Conservation (phyloP, 2,888 invertebrate genomes). For the Caenorhabditis parvicauda region DNA sequence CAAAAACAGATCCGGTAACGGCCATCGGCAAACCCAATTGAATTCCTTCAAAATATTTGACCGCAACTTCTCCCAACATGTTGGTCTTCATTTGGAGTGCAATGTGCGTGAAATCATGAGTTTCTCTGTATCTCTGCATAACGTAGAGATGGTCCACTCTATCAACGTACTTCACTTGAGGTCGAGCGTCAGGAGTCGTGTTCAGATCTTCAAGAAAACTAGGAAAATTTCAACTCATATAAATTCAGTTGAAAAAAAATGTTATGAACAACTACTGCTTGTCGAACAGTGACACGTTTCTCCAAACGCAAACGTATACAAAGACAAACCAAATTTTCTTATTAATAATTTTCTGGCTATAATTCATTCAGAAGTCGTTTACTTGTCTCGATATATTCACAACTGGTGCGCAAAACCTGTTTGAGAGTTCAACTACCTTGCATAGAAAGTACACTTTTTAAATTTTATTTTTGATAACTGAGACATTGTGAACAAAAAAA, state of each 20-base stretch:
- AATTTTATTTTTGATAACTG: too few species aligned
- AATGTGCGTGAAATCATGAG: slow-evolving; percentile 91
- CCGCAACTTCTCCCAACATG: slow-evolving; percentile 77
- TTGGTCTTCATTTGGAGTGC: slow-evolving; percentile 87
- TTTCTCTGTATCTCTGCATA: slow-evolving; percentile 94
- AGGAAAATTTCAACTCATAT: slow-evolving; percentile 2
- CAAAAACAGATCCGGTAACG: slow-evolving; percentile 85
- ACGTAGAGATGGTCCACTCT: slow-evolving; percentile 87
- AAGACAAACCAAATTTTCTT: too few species aligned
- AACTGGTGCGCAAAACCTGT: too few species aligned
- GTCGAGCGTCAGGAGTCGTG: slow-evolving; percentile 87
- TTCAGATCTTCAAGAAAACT: slow-evolving; percentile 68
- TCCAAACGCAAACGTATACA: too few species aligned
- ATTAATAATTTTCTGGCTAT: too few species aligned
- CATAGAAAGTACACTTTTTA: too few species aligned
- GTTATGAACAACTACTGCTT: too few species aligned
- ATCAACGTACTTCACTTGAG: slow-evolving; percentile 85
- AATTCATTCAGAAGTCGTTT: too few species aligned
- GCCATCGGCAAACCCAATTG: slow-evolving; percentile 96
- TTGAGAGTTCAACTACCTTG: too few species aligned
- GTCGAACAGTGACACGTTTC: too few species aligned
- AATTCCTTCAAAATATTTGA: slow-evolving; percentile 96
- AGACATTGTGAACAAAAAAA: slow-evolving; percentile 2
- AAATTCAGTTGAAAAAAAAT: not conserved
- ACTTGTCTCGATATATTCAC: too few species aligned